Base-by-base conservation (phyloP, 1,140 invertebrate species). In the Drosophila nikananu region DNA sequence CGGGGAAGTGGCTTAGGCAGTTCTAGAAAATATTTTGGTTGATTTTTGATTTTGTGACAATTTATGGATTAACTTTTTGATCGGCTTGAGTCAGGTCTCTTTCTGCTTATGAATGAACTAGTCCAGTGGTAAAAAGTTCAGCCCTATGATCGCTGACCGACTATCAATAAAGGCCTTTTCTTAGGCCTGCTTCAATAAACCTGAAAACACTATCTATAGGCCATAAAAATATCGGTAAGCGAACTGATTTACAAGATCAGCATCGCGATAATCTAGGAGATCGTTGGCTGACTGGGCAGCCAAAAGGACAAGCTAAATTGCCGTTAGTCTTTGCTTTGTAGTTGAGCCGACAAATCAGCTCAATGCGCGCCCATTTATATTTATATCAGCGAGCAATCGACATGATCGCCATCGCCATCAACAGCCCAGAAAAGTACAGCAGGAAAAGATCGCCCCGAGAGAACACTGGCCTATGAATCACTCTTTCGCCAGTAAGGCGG, bases 1-100 rank as follows among this genome's bases (percentile, higher is more conserved):
- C 42, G 48, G 52, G 59, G 44, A 63, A 60, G 39, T 19, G 75
- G 66, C 62, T 77, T 82, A 70, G 30, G 46, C 51, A 66, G 62
- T 74, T 80, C 64, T 51, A 21, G 19, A 73, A 77, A 91, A 91
- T 91, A 87, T 91, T 91, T 91, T 91, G 87, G 79, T 82, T 77
- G 72, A 80, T 82, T 80, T 89, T 75, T 81, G 89, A 91, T 84
- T 81, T 91, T 91, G 80, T 51, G 87, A 91, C 87, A 84, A 87
- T 91, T 91, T 87, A 60, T 59, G 83, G 78, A 80, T 91, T 91
- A 87, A 80, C 78, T 77, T 87, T 80, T n/a, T 44, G 61, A 77
- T 71, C 58, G 49, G 52, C 42, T 65, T 71, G 49, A 32, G 42
- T 30, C 9, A 42, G 21, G 35, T n/a, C 17, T 39, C 41, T 27